phyloP scores from a whole-genome alignment of 2,113 vertebrate species.

The Canis aureus region DNA sequence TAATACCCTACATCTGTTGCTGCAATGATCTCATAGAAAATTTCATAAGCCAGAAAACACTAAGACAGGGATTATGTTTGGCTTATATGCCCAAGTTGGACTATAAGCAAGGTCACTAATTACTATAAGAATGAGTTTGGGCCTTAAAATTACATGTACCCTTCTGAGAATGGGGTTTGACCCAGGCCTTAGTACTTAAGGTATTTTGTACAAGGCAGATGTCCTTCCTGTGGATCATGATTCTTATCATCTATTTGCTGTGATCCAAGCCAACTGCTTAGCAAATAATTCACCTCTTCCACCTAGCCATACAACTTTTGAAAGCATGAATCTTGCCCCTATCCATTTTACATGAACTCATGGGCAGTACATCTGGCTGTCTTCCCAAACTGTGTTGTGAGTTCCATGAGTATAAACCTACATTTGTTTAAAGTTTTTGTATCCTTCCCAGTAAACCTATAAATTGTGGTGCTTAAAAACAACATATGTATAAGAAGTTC shows the following conservation, averaged over 20 bases:
- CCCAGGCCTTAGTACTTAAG: neutral
- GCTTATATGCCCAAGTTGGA: neutral
- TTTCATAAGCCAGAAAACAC: neutral
- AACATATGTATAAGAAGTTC: neutral
- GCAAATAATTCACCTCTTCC: neutral
- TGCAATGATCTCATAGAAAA: neutral
- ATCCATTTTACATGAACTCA: neutral
- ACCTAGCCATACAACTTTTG: neutral
- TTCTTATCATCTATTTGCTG: neutral
- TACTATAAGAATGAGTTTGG: neutral
- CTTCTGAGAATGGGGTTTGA: slow-evolving; percentile 3
- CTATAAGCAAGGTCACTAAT: neutral
- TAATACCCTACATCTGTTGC: neutral
- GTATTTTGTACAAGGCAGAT: neutral
- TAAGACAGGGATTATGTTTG: neutral
- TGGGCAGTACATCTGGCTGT: neutral
- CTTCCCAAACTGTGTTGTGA: slow-evolving; percentile 25
- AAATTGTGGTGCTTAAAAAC: neutral
- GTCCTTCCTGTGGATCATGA: neutral
- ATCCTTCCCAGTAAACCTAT: neutral
- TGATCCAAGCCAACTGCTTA: neutral
- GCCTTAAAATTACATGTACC: neutral
- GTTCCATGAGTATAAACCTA: neutral
- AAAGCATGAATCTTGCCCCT: neutral
- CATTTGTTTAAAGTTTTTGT: neutral